Evolutionary conservation across 2,797 vertebrate species (phyloP).

Genomic region (Chaetodon trifasciatus): DNA sequence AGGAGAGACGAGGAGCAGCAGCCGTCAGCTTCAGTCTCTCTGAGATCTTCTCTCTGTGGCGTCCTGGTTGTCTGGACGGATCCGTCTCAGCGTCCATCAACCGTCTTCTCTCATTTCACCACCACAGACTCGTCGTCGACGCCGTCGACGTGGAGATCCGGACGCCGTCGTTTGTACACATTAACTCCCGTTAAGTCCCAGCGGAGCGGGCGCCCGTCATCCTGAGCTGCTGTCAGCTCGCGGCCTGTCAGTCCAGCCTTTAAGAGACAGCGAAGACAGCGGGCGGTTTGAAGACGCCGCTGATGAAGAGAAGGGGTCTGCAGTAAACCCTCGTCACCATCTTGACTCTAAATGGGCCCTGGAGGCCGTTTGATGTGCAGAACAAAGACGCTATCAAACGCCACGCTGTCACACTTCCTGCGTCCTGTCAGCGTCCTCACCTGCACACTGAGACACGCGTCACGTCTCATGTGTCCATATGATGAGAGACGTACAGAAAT

Average conservation of each 20-base stretch:
- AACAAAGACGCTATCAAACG: conserved; percentile 32
- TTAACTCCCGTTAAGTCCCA: conserved; percentile 71
- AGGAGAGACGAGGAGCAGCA: too few relatives aligned
- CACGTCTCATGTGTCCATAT: not conserved
- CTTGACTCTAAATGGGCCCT: conserved; percentile 33
- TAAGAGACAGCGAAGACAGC: conserved; percentile 40
- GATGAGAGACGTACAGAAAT: not conserved
- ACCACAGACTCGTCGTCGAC: conserved; percentile 42
- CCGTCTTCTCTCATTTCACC: conserved; percentile 7
- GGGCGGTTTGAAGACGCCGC: conserved; percentile 50
- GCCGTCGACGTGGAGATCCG: conserved; percentile 29
- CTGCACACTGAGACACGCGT: not conserved
- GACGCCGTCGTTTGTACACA: conserved; percentile 66
- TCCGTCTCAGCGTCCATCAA: conserved; percentile 6
- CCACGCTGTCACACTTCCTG: conserved; percentile 29
- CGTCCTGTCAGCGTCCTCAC: conserved; percentile 31
- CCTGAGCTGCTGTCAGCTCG: conserved; percentile 30
- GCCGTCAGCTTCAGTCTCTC: too few relatives aligned
- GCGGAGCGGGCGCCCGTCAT: conserved; percentile 63
- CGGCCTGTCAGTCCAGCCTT: conserved; percentile 3
- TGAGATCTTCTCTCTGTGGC: too few relatives aligned
- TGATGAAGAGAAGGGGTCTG: conserved; percentile 55
- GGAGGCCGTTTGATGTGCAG: conserved; percentile 50
- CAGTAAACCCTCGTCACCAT: conserved; percentile 43
- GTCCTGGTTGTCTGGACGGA: not conserved